Base-by-base conservation (phyloP, 1,140 invertebrate genomes). In the Micrasema longulum region DNA sequence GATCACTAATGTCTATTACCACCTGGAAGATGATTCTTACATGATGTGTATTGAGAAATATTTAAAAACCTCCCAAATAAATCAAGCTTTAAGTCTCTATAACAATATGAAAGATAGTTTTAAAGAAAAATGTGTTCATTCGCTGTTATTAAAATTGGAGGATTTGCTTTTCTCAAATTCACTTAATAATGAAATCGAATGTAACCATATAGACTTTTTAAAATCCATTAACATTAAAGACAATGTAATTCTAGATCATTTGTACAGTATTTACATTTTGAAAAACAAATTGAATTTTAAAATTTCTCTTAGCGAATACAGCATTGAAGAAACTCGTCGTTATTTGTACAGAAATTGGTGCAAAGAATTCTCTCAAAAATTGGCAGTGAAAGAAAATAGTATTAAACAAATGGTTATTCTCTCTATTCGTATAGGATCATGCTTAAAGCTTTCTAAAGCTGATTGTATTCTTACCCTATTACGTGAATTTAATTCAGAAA, bases 121-220 rank as follows among this genome's bases (percentile, higher is more conserved):
- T 41, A 68, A 76, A 71, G 52, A 60, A 11, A 35, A 64, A 26
- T 74, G 69, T 43, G 36, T 57, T 20, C 38, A 74, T 23, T 26
- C 50, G 12, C 38, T 76, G 0, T n/a, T 66, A 10, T 36, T 74
- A 7, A 55, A 63, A 20, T 48, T 76, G 52, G 75, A 76, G 69
- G 66, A 64, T 60, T 55, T 70, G 5, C 35, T 76, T 11, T 62
- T 35, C 4, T 62, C 50, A 12, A 38, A 41, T 41, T 23, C 41
- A 9, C 14, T 52, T 10, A 41, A 69, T 38, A 35, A 57, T 35
- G 23, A 55, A 16, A 26, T 57, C 12, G 71, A 74, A 45, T 55
- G 9, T 35, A 73, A 71, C 31, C 72, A 69, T 53, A 38, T 76
- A 22, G 75, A 76, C 60, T 76, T 76, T 47, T 60, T 76, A 7